Conservation (phyloP, 2,888 invertebrate genomes). For the Pseudeuparius sepicola region DNA sequence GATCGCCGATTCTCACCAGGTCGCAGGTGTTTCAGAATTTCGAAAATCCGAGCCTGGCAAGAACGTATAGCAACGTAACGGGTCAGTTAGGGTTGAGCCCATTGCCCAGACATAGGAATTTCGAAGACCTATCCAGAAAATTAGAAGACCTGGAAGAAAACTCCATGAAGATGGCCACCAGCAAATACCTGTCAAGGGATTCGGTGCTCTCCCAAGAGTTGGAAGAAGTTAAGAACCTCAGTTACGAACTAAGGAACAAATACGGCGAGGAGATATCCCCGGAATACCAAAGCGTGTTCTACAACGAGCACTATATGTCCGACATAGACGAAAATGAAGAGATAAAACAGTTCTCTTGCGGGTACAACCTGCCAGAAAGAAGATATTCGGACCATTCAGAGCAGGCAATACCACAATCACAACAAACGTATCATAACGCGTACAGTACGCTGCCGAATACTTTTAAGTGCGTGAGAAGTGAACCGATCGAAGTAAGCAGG, state of each 20-base stretch:
- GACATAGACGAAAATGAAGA: constrained; percentile 39
- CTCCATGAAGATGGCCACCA: too few relatives aligned
- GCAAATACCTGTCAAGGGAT: constrained; percentile 33
- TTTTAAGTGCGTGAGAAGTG: constrained; percentile 1
- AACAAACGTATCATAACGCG: too few relatives aligned
- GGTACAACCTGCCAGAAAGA: constrained; percentile 29
- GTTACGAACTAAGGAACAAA: constrained; percentile 28
- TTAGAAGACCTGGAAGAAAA: constrained; percentile 23
- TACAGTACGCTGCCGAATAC: constrained; percentile 19
- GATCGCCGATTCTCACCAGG: constrained; percentile 25
- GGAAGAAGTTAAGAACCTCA: constrained; percentile 34
- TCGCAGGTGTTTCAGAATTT: not conserved
- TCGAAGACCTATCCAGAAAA: constrained; percentile 25
- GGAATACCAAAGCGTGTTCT: constrained; percentile 31
- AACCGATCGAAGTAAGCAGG: too few relatives aligned
- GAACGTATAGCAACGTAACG: constrained; percentile 16
- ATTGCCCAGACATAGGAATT: constrained; percentile 28
- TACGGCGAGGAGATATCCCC: constrained; percentile 23
- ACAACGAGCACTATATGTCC: constrained; percentile 38
- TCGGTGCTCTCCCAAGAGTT: constrained; percentile 34
- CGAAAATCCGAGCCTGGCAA: not conserved
- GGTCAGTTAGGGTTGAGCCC: constrained; percentile 27
- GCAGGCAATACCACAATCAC: too few relatives aligned
- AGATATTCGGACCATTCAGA: constrained; percentile 28
- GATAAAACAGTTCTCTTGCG: constrained; percentile 33